phyloP scores from a whole-genome alignment of 2,888 invertebrate genomes.

The Yponomeuta cagnagella region DNA sequence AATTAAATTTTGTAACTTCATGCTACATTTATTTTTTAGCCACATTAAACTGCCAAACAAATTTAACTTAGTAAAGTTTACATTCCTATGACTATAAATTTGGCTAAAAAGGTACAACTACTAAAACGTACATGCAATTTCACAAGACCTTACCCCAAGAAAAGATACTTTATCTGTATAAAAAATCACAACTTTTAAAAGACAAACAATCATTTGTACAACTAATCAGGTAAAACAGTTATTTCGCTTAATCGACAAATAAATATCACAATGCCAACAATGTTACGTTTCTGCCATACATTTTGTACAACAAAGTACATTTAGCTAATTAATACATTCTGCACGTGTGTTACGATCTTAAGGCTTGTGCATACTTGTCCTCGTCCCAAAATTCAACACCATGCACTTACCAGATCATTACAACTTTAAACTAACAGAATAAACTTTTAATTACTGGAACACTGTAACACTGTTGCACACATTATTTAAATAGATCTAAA shows the following conservation, averaged over 20 bases:
- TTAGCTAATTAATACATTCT: not conserved
- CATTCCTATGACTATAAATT: not conserved
- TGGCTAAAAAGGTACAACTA: not conserved
- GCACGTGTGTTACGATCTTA: too few relatives aligned
- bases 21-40: too few relatives aligned
- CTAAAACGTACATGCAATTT: not conserved
- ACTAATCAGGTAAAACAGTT: conserved; percentile 8
- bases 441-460: too few relatives aligned
- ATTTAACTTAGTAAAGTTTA: not conserved
- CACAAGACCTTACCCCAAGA: not conserved
- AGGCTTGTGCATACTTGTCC: too few relatives aligned
- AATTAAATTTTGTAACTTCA: not conserved
- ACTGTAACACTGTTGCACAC: too few relatives aligned
- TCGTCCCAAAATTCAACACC: too few relatives aligned
- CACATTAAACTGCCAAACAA: not conserved
- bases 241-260: not conserved
- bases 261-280: conserved; percentile 6
- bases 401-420: too few relatives aligned
- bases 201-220: conserved; percentile 10
- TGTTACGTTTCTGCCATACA: not conserved
- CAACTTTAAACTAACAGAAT: too few relatives aligned
- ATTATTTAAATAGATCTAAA: too few relatives aligned
- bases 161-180: not conserved
- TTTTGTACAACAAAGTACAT: not conserved
- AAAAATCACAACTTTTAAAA: conserved; percentile 11